Evolutionary conservation across 2,113 vertebrate genomes (phyloP), one percentile per base, ranked within the genome.

Genomic region (Callocephalon fimbriatum): DNA sequence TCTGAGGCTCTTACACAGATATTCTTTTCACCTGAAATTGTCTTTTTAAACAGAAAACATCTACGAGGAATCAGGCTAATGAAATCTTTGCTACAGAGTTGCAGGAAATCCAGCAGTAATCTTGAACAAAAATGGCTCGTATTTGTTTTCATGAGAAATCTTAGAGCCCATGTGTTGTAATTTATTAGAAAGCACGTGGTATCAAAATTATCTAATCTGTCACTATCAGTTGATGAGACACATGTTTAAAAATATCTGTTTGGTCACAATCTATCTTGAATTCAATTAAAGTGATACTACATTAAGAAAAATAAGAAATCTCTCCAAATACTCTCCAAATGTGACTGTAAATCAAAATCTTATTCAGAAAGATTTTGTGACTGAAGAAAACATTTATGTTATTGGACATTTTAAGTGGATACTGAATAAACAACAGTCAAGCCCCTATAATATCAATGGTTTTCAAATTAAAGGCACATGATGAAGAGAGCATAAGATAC

Each of bases 121-220:
- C 35, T 42, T 70, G 32, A 73, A 71, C 3, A 80, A 83, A 79
- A 87, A 65, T 13, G 6, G 14, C 11, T 61, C 0, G 0, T 31
- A 54, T 20, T 53, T 20, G 4, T 6, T 73, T 83, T 83, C 7
- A 65, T 9, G 15, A 86, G 67, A 81, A 61, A 83, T 74, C 54
- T 22, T 47, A 5, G 40, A 62, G 51, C 12, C 47, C 50, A 10
- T 18, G 12, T 35, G 37, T 59, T 63, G 40, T 4, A 38, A 78
- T 50, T 74, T 59, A 67, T 50, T 74, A 38, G 75, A 94, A 80
- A 66, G 4, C 3, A 51, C 4, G 35, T 25, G 9, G 6, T 48
- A n/a, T 17, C 38, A 86, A 85, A 70, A 67, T 54, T 3, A 74
- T 38, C 76, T 67, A 50, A 77, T 67, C 20, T 70, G 56, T 62